Conservation (phyloP, 2,797 vertebrate genomes). For the Echiichthys vipera region DNA sequence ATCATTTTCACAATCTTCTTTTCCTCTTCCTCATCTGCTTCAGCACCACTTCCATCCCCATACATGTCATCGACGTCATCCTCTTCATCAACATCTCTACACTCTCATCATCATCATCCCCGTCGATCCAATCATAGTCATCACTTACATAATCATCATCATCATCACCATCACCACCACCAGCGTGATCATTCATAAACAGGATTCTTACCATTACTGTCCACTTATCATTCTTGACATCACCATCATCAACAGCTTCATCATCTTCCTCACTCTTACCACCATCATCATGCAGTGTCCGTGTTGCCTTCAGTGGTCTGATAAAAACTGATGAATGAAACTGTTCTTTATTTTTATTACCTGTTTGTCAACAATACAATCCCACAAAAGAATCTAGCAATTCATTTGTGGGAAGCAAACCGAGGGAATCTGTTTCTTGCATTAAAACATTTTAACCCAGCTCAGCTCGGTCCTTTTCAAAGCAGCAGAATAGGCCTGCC, state of each 20-base stretch:
- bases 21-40: conserved; percentile 9
- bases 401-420: conserved; percentile 82
- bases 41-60: background rate
- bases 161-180: background rate
- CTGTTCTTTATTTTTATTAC: background rate
- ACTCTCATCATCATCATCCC: conserved; percentile 13
- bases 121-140: background rate
- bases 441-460: conserved; percentile 81
- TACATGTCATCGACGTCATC: conserved; percentile 24
- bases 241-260: conserved; percentile 6
- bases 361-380: background rate
- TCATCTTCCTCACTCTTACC: background rate
- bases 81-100: conserved; percentile 19
- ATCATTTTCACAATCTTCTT: background rate
- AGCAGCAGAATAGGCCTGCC: conserved; percentile 90
- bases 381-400: conserved; percentile 51
- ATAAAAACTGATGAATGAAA: background rate
- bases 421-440: conserved; percentile 74
- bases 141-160: no score
- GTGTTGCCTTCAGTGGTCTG: background rate
- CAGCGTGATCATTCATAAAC: background rate
- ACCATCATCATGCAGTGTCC: conserved; percentile 6
- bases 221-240: conserved; percentile 1
- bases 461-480: conserved; percentile 86
- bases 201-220: conserved; percentile 12